phyloP scores from a whole-genome alignment of 2,888 invertebrate genomes.

The Minunthozetes semirufus region DNA sequence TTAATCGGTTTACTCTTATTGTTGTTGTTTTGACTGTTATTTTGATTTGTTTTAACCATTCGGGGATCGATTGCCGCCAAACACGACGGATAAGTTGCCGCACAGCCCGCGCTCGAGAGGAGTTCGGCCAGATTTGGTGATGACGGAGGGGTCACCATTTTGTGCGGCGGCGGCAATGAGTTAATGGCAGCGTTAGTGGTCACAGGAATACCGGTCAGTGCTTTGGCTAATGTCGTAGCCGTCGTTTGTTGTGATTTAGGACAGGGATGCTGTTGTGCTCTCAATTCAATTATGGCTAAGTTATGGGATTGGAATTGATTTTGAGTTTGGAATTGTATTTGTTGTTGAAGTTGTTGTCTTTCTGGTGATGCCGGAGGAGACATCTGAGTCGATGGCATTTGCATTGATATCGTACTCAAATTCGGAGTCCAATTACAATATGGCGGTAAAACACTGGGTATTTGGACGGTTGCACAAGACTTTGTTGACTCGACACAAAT shows the following conservation, averaged over 20 bases:
- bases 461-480: neutral
- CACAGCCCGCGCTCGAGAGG: slow-evolving; percentile 40
- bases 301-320: neutral
- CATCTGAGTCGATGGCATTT: slow-evolving; percentile 40
- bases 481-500: slow-evolving; percentile 12
- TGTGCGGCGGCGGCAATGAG: slow-evolving; percentile 42
- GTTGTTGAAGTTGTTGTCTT: slow-evolving; percentile 29
- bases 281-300: neutral
- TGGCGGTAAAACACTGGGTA: slow-evolving; percentile 18
- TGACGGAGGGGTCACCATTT: slow-evolving; percentile 54
- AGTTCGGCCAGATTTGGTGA: slow-evolving; percentile 52
- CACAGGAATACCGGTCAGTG: slow-evolving; percentile 11
- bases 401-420: neutral
- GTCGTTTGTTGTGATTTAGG: slow-evolving; percentile 31
- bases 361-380: slow-evolving; percentile 43
- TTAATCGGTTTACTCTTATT: slow-evolving; percentile 1
- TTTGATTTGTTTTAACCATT: neutral
- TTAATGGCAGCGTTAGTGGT: neutral
- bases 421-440: slow-evolving; percentile 15
- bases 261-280: slow-evolving; percentile 19
- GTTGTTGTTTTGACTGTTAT: too few species aligned
- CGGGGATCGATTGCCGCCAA: neutral
- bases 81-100: neutral
- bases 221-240: slow-evolving; percentile 20
- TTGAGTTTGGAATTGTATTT: neutral